phyloP scores from a whole-genome alignment of 2,797 vertebrate genomes.

The Tadarida brasiliensis region DNA sequence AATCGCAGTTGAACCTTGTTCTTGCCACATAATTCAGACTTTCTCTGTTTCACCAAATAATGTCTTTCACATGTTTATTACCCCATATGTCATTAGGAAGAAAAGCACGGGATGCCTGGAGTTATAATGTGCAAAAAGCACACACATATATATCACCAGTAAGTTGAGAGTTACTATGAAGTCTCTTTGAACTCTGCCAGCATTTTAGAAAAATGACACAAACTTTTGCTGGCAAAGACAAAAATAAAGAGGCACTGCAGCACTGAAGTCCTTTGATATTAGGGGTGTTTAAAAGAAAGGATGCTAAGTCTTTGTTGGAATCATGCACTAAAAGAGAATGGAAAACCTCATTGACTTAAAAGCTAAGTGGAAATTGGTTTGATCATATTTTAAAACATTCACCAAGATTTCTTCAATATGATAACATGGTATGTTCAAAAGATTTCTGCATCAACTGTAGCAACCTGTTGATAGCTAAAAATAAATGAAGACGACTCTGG shows the following conservation, averaged over 20 bases:
- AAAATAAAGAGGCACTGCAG: conserved; percentile 42
- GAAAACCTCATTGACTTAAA: conserved; percentile 70
- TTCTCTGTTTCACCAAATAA: conserved; percentile 71
- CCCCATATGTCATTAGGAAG: conserved; percentile 27
- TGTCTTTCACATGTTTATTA: conserved; percentile 74
- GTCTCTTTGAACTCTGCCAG: conserved; percentile 73
- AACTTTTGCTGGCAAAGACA: conserved; percentile 58
- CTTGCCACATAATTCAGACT: conserved; percentile 43
- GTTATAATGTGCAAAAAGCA: background rate
- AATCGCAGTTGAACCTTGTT: conserved; percentile 2
- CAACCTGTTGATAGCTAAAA: background rate
- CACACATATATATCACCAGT: conserved; percentile 44
- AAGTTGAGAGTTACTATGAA: conserved; percentile 61
- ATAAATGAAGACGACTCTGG: background rate
- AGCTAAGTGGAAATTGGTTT: conserved; percentile 69
- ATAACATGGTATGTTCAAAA: conserved; percentile 44
- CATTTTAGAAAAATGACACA: conserved; percentile 69
- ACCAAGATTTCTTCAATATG: conserved; percentile 64
- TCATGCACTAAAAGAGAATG: conserved; percentile 51
- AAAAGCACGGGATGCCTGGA: conserved; percentile 7
- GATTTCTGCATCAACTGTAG: background rate
- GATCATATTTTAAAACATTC: conserved; percentile 66
- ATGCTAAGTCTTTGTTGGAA: conserved; percentile 49
- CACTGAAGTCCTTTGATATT: conserved; percentile 66
- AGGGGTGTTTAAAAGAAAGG: conserved; percentile 52